These are phyloP conservation scores for Sebastes kiyomatsui DNA, from an alignment of 2,797 vertebrate genomes.

Conservation along the genomic window DNA sequence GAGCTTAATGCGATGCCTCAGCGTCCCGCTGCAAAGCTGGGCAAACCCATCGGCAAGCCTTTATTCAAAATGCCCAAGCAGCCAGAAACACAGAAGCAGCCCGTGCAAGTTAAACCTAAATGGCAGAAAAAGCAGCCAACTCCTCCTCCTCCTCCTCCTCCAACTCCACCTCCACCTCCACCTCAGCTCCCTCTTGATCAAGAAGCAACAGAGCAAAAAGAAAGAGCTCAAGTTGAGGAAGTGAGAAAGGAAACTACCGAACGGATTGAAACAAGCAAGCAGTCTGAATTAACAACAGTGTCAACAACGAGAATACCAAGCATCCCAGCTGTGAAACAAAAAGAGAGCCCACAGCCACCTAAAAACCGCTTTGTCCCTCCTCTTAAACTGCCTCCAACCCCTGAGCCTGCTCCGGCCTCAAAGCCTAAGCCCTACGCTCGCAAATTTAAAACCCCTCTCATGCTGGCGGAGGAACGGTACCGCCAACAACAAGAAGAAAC, in stretches of 20 bases:
- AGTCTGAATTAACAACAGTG: conserved; percentile 35
- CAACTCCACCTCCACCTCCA: conserved; percentile 28
- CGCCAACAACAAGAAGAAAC: conserved; percentile 85
- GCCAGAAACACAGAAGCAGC: conserved; percentile 74
- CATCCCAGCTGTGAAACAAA: conserved; percentile 60
- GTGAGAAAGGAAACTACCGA: conserved; percentile 57
- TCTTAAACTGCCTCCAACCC: conserved; percentile 83
- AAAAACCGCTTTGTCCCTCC: conserved; percentile 79
- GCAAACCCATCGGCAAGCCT: conserved; percentile 67
- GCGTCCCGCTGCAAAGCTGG: conserved; percentile 59
- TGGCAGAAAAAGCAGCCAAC: conserved; percentile 79
- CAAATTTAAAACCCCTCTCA: conserved; percentile 95
- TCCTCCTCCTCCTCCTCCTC: conserved; percentile 39
- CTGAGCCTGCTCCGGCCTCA: conserved; percentile 62
- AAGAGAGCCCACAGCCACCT: conserved; percentile 67
- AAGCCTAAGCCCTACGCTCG: conserved; percentile 81
- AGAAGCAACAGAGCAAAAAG: conserved; percentile 32
- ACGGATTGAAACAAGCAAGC: conserved; percentile 49
- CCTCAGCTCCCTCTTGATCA: conserved; percentile 55
- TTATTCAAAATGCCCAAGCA: conserved; percentile 83
- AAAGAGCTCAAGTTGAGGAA: conserved; percentile 54
- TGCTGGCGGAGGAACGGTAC: conserved; percentile 93
- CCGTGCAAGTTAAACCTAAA: conserved; percentile 68
- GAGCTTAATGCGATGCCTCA: conserved; percentile 80
- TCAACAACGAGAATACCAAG: conserved; percentile 52